Percentiles rank a stretch among this genome's conserved stretches.
Evolutionary conservation across 1,140 invertebrate genomes (phyloP).

Genomic region (Panagrolaimus sp.): DNA sequence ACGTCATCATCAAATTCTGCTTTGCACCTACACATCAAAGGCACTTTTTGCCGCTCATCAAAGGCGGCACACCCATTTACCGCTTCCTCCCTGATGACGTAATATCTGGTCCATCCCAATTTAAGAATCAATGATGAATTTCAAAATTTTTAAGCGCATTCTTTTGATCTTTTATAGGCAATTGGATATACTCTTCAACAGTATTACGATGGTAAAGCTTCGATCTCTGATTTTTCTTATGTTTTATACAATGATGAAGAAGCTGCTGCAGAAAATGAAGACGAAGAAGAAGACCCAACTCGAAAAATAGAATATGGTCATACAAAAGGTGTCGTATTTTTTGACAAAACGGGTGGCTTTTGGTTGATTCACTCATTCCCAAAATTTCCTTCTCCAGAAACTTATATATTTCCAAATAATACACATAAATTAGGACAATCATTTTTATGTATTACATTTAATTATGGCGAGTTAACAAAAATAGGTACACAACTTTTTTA

Average conservation of each 20-base stretch:
- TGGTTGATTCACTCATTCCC: conserved; percentile 45
- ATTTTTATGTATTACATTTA: conserved; percentile 40
- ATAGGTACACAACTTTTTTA: conserved; percentile 43
- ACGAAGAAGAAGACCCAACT: background rate
- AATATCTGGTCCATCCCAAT: too few species aligned
- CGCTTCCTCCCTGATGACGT: too few species aligned
- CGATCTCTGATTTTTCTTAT: conserved; percentile 27
- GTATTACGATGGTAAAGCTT: conserved; percentile 27
- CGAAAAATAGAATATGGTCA: conserved; percentile 23
- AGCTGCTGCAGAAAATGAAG: background rate
- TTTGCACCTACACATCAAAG: too few species aligned
- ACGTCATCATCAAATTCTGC: too few species aligned
- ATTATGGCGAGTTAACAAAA: conserved; percentile 33
- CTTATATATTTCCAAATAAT: conserved; percentile 32
- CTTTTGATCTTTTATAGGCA: conserved; percentile 25
- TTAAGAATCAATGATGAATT: too few species aligned
- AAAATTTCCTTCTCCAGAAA: conserved; percentile 31
- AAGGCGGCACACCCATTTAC: too few species aligned
- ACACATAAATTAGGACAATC: conserved; percentile 38
- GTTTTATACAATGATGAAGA: conserved; percentile 44
- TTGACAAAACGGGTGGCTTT: conserved; percentile 32
- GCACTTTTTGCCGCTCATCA: too few species aligned
- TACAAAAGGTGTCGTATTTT: conserved; percentile 35
- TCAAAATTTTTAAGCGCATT: background rate
- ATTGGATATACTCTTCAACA: conserved; percentile 43